Percentiles rank a stretch among this genome's conserved stretches.
phyloP scores from a whole-genome alignment of 2,797 vertebrate genomes.

The Spheniscus humboldti region DNA sequence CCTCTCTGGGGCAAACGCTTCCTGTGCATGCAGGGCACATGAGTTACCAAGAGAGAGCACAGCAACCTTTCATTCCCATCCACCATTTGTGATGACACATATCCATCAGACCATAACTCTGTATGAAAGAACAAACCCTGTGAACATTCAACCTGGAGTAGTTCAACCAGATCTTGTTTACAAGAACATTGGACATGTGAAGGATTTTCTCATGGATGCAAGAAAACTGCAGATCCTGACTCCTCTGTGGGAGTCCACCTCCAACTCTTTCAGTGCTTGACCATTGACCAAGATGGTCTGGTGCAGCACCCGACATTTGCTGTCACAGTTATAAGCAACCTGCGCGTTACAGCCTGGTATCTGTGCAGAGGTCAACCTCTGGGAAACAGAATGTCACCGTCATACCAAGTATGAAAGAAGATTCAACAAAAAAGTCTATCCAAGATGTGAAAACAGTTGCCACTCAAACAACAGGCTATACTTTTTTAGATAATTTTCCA shows the following conservation, averaged over 20 bases:
- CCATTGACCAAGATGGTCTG: neutral
- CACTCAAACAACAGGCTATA: neutral
- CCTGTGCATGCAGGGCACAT: accelerated
- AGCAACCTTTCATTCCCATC: neutral
- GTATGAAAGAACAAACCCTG: neutral
- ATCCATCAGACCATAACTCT: neutral
- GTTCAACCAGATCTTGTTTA: neutral
- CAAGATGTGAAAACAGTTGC: neutral
- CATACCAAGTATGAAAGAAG: neutral
- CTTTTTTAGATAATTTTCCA: neutral
- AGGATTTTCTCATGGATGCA: neutral
- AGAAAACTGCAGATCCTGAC: neutral
- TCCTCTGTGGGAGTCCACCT: neutral
- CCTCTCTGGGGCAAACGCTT: neutral
- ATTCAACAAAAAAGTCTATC: neutral
- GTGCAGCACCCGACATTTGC: neutral
- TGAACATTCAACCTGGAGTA: neutral
- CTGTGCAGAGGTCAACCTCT: neutral
- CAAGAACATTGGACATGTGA: neutral
- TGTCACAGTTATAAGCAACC: neutral
- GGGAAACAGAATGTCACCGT: neutral
- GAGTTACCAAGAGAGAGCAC: neutral
- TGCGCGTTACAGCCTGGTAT: neutral
- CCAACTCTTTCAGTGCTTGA: neutral
- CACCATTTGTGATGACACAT: neutral